Percentiles rank a stretch among this genome's conserved stretches.
Evolutionary conservation across 64 coral and sea anemone species (phyloP).

Genomic region (Acropora yongei): DNA sequence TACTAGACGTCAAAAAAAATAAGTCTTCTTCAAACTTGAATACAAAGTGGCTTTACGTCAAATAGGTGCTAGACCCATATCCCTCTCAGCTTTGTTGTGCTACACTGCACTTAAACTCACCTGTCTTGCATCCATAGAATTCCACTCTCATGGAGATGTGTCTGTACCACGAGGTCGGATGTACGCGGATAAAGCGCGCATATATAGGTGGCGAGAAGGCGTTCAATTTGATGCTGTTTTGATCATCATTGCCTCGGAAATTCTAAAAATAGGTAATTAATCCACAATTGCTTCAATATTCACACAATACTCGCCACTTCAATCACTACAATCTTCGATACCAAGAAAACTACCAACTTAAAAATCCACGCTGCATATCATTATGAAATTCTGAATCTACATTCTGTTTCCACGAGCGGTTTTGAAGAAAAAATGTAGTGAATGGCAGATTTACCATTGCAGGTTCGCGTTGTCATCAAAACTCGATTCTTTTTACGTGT

Average conservation of each 20-base stretch:
- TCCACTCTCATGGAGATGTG: conserved; percentile 87
- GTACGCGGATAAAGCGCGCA: conserved; percentile 72
- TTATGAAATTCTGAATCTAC: too few relatives aligned
- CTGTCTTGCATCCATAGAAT: conserved; percentile 77
- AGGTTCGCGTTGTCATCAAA: too few relatives aligned
- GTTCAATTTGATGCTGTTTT: conserved; percentile 76
- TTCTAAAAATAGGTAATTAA: conserved; percentile 46
- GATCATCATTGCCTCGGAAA: conserved; percentile 89
- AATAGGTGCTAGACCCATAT: too few relatives aligned
- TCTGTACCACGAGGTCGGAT: conserved; percentile 67
- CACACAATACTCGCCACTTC: neutral
- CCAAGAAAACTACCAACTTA: neutral
- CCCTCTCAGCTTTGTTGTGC: too few relatives aligned
- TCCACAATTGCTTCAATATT: neutral
- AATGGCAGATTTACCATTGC: too few relatives aligned
- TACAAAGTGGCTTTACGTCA: too few relatives aligned
- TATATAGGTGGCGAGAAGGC: conserved; percentile 70
- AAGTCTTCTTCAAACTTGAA: too few relatives aligned
- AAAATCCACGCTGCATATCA: too few relatives aligned
- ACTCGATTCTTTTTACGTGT: too few relatives aligned
- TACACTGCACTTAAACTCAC: conserved; percentile 39
- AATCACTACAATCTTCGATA: neutral
- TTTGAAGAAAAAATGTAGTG: too few relatives aligned
- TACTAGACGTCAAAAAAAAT: too few relatives aligned
- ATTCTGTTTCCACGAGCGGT: too few relatives aligned